phyloP scores from a whole-genome alignment of 2,797 vertebrate species.

The Kryptopterus vitreolus region DNA sequence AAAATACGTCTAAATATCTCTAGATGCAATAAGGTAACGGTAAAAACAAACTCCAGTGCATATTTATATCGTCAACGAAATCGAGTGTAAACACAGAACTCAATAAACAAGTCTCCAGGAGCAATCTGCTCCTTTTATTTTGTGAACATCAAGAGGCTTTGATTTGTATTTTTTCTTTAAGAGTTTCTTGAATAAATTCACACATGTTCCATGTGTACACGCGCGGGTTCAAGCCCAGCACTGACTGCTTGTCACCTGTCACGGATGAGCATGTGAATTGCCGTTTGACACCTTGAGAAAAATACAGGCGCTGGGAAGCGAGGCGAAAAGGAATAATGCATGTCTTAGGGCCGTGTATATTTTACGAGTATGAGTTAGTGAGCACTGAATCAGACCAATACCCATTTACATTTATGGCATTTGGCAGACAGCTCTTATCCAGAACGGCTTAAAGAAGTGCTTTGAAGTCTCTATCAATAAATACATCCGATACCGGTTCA shows the following conservation, averaged over 20 bases:
- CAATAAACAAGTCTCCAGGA: constrained; percentile 66
- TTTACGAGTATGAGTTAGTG: background rate
- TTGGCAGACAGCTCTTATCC: too few relatives aligned
- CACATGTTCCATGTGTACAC: constrained; percentile 28
- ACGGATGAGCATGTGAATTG: background rate
- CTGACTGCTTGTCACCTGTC: background rate
- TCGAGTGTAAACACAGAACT: constrained; percentile 69
- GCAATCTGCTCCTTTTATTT: constrained; percentile 57
- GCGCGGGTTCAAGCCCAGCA: background rate
- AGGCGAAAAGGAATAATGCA: background rate
- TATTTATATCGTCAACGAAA: constrained; percentile 76
- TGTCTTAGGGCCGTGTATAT: background rate
- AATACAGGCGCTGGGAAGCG: background rate
- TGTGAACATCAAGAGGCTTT: constrained; percentile 44
- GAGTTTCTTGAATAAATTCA: constrained; percentile 65
- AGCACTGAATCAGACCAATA: background rate
- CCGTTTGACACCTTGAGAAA: background rate
- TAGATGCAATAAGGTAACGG: constrained; percentile 59
- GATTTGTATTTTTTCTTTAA: constrained; percentile 59
- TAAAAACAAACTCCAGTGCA: constrained; percentile 68
- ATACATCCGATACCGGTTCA: too few relatives aligned
- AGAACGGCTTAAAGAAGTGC: too few relatives aligned
- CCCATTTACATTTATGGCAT: too few relatives aligned
- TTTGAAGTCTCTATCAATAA: too few relatives aligned
- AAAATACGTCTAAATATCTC: constrained; percentile 56